Base-by-base conservation (phyloP, 2,888 invertebrate genomes). In the Lottia scabra region DNA sequence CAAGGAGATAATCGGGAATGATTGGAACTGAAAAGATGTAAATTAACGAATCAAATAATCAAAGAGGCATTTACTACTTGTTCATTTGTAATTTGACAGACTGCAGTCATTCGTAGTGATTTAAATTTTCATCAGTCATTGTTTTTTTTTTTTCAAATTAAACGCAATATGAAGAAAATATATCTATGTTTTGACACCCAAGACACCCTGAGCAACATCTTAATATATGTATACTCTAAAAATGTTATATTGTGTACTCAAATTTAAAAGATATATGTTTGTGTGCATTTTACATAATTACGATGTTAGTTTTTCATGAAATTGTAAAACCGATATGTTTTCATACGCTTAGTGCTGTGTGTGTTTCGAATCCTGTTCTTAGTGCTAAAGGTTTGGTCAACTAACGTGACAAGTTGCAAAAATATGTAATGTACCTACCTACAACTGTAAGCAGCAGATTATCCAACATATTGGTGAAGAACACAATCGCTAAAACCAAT, bases 371-470 rank as follows among this genome's bases (percentile, higher is more conserved):
- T 6, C 30, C 27, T 16, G 43, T 68, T 56, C 5, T 12, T 48
- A 68, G 3, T 46, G 13, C 26, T n/a, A 27, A 19, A 48, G 30
- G n/a, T 27, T 27, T n/a, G 23, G 1, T 30, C 16, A 13, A n/a
- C n/a, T 6, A 38, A 8, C 5, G 1, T 8, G 38, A 38, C 1
- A 38, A 38, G 5, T 1, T 38, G 38, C 8, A 5, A 38, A 46
- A 6, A 56, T 2, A 56, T 56, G 6, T 56, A 8, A 56, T 23
- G 13, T 43, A 78, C 93, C 93, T 90, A 97, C 96, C 97, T 67
- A 97, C 94, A 48, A 96, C 95, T 46, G 96, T 96, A 65, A 96
- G 91, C 27, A 97, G 91, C 76, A 96, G 93, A 90, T 96, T 97
- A 91, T 97, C 96, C 65, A 89, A 76, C 67, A 89, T 82, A 74